Conservation (phyloP, 2,888 invertebrate species). For the Pardosa pseudoannulata region DNA sequence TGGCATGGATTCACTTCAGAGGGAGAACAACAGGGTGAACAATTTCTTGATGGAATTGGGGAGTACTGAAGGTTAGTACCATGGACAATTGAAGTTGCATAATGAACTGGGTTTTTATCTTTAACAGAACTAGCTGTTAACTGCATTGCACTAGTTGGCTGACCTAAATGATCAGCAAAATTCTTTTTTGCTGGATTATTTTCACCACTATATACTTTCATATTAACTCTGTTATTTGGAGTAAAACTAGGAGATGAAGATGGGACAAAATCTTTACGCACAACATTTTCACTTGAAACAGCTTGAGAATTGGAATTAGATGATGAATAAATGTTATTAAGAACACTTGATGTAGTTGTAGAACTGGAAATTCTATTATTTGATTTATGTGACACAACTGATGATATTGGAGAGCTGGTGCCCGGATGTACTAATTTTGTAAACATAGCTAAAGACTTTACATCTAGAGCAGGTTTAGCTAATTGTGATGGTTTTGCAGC, state of each 20-base stretch:
- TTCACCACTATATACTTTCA: not conserved
- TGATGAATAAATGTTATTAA: not conserved
- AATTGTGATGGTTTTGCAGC: not conserved
- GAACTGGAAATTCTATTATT: not conserved
- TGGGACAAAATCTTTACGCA: not conserved
- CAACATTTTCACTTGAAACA: not conserved
- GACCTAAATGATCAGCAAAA: not conserved
- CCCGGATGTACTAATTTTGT: not conserved
- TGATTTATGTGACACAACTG: not conserved
- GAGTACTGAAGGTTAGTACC: not conserved
- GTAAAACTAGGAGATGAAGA: not conserved
- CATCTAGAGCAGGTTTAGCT: not conserved
- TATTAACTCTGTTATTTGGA: not conserved
- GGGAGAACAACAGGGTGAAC: constrained; percentile 35
- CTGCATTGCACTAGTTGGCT: not conserved
- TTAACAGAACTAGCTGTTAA: not conserved
- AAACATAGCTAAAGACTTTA: not conserved
- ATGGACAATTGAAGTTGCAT: not conserved
- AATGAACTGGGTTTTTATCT: not conserved
- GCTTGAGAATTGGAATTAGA: not conserved
- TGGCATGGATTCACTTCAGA: constrained; percentile 47
- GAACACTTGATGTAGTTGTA: not conserved
- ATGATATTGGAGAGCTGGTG: not conserved
- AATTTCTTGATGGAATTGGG: not conserved
- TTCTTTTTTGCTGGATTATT: not conserved